Base-by-base conservation (phyloP, 2,113 vertebrate genomes). In the Sylvicapra grimmia region DNA sequence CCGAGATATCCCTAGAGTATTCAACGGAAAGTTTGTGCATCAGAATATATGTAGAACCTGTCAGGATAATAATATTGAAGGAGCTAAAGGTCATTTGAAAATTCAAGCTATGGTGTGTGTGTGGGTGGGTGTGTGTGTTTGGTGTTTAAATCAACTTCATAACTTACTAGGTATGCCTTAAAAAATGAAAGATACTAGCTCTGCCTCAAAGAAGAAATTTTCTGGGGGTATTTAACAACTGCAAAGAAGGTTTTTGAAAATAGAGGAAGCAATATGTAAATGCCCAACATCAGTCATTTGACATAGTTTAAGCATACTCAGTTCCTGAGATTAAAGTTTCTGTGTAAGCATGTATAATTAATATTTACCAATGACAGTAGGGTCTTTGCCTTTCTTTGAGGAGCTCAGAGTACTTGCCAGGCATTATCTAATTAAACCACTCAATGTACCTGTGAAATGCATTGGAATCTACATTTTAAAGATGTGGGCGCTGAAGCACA, bases 371-470 rank as follows among this genome's bases (percentile, higher is more conserved):
- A 33, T 85, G 40, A 88, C 36, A 92, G 90, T 94, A 94, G 79
- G 58, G 93, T 40, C 84, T 96, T 90, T 96, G 86, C 95, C 54
- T 83, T 96, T 98, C 84, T 95, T 93, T 75, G 83, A 95, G 85
- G 82, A 95, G 31, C 90, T 98, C 92, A 91, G 90, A 96, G 89
- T 95, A 82, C 90, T 97, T 97, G 63, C 47, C 93, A 95, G 85
- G 87, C 85, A 94, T 96, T 97, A 90, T 96, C 97, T 96, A 98
- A 98, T 98, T 97, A 97, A 97, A 96, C 90, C 90, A 94, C 51
- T 90, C 97, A 97, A 58, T 86, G 75, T 96, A 98, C 95, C 95
- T 98, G 97, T 96, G 90, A 98, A 97, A 96, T 94, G 53, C 88
- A 86, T 23, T 94, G 90, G 85, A 94, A 77, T 90, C 92, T 96